Base-by-base conservation (phyloP, 2,888 invertebrate genomes). In the Drosophila anomelani region DNA sequence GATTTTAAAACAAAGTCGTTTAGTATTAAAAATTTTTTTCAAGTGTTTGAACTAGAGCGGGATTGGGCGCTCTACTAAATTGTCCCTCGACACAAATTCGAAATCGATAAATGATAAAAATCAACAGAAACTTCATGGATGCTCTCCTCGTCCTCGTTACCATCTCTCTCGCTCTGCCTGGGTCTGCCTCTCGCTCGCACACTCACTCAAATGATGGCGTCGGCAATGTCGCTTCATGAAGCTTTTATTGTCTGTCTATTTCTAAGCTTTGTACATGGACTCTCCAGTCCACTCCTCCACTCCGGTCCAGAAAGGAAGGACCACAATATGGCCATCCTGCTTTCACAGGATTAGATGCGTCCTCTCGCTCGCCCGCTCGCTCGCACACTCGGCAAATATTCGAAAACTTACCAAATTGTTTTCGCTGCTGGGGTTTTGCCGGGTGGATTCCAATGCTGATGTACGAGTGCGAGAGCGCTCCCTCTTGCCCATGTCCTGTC, bases 61-160 rank as follows among this genome's bases (percentile, higher is more conserved):
- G 57, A 55, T 46, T 44, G 68, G 69, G 64, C 64, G 63, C 51
- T 34, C 83, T 77, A 86, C 88, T 88, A 89, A 87, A 89, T 89
- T 82, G 87, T 81, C 87, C 85, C 85, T 79, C 90, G 85, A 81
- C 85, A 88, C 91, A 90, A 90, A 90, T 91, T 90, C 88, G 90
- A 90, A 90, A 90, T 90, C 90, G 90, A 90, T 90, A 90, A 91
- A 90, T 90, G 91, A 91, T 90, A 90, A 90, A 91, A 90, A 88
- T 90, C 90, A 90, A 86, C 90, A 90, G 81, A 90, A 90, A 90
- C 88, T 87, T 83, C 89, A 88, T 88, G 88, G 89, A 81, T 79
- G 80, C 57, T 15, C 32, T 71, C 36, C 56, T 9, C 32, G 36
- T 49, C 68, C 29, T 46, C 53, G 43, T 57, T 36, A 34, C 26